These are phyloP conservation scores for Rhodinocichla rosea DNA, from an alignment of 2,113 vertebrate species.

Conservation along the genomic window DNA sequence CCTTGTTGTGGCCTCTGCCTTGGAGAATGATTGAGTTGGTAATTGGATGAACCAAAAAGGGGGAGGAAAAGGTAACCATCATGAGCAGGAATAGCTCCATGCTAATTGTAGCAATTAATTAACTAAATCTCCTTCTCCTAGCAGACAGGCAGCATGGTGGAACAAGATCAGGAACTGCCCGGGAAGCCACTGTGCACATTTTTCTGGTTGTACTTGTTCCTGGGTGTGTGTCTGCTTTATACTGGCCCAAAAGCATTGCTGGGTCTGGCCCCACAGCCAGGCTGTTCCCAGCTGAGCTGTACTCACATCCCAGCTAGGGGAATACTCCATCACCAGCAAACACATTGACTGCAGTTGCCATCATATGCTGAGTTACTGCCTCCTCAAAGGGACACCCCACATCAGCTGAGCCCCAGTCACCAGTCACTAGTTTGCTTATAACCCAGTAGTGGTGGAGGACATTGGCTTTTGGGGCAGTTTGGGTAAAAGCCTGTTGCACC, in stretches of 20 bases:
- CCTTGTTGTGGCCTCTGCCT: neutral
- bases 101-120: conserved; percentile 52
- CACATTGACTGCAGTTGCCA: neutral
- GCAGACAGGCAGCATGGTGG: neutral
- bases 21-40: neutral
- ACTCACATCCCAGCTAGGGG: neutral
- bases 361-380: neutral
- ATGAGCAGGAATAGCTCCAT: neutral
- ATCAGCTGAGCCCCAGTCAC: neutral
- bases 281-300: neutral
- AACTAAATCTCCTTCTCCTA: neutral
- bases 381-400: neutral
- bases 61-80: neutral
- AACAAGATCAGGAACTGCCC: neutral
- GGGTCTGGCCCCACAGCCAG: neutral
- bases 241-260: neutral
- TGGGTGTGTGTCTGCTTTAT: neutral
- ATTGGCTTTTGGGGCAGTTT: neutral
- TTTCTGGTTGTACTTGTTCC: neutral
- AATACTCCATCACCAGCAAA: rapidly evolving
- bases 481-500: neutral
- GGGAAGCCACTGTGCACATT: neutral
- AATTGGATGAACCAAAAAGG: neutral
- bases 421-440: rapidly evolving
- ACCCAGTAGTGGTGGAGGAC: neutral